Percentiles rank a stretch among this genome's conserved stretches.
phyloP scores from a whole-genome alignment of 2,797 vertebrate species.

The Phataginus tricuspis region DNA sequence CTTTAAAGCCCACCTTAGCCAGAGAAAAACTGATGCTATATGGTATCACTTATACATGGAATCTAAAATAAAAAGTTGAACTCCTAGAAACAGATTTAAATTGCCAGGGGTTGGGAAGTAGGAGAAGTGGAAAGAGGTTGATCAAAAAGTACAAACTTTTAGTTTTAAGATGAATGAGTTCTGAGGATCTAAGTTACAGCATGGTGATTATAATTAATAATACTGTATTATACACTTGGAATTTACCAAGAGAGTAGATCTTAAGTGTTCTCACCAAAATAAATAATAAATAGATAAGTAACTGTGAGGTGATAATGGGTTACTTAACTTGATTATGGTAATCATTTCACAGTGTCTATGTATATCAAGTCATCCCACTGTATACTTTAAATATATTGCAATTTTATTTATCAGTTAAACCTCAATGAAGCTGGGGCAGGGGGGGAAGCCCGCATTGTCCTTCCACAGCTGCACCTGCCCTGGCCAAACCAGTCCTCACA shows the following conservation, averaged over 20 bases:
- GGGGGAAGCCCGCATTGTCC: not conserved
- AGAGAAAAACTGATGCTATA: not conserved
- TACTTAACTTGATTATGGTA: not conserved
- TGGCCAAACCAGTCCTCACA: not conserved
- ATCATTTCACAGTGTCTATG: not conserved
- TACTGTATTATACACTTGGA: not conserved
- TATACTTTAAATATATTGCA: not conserved
- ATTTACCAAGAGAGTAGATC: not conserved
- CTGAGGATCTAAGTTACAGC: not conserved
- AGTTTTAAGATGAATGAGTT: not conserved
- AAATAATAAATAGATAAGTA: not conserved
- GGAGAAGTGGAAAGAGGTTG: not conserved
- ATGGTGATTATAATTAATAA: not conserved
- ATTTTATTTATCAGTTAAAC: not conserved
- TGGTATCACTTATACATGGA: not conserved
- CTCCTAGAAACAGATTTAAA: not conserved
- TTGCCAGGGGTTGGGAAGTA: not conserved
- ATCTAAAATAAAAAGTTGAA: not conserved
- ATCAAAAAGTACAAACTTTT: not conserved
- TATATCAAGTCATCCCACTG: not conserved
- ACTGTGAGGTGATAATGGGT: not conserved
- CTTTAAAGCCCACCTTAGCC: not conserved
- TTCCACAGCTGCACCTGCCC: not conserved
- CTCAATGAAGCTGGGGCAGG: not conserved
- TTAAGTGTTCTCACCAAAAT: not conserved